Evolutionary conservation across 2,888 invertebrate genomes (phyloP), one percentile per base, ranked within the genome.

Genomic region (Liodrosophila aerea): DNA sequence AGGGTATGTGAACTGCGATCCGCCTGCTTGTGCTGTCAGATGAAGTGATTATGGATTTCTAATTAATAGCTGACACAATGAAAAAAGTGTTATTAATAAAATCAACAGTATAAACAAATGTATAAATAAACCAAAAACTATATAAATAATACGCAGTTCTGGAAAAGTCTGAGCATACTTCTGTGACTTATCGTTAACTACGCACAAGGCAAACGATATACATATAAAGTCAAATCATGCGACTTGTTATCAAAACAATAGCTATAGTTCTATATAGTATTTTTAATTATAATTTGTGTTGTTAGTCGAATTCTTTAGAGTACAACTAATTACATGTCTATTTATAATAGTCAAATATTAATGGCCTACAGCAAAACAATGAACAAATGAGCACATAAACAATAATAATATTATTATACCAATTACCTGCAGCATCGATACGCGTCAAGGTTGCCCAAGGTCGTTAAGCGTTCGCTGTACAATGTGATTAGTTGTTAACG

Each of bases 381-480:
- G 5, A 22, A 22, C 5, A 22, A 22, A 4, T 4, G 3, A 22
- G 5, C 5, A 22, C 5, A 22, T 5, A 22, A 22, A 4, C 22
- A 22, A 22, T 22, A 22, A 22, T 22, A 44, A 34, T 67, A 57
- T 50, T 43, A 31, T 40, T 65, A 40, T 27, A 43, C 56, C n/a
- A n/a, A n/a, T n/a, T n/a, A n/a, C n/a, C n/a, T n/a, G 58, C 39
- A 69, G 65, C 75, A 53, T 51, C 41, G 60, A 31, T 54, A 51
- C 41, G 45, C 50, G 75, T 87, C 88, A 89, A 89, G 89, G 88
- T 88, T 88, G 81, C 61, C 49, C 88, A 88, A 89, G 89, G 88
- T 88, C 88, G 84, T 69, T 66, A 75, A 65, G 34, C 39, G 33
- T 51, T 7, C 16, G n/a, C n/a, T n/a, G n/a, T n/a, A n/a, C n/a